Base-by-base conservation (phyloP, 2,797 vertebrate species). In the Nannoperca obscura region DNA sequence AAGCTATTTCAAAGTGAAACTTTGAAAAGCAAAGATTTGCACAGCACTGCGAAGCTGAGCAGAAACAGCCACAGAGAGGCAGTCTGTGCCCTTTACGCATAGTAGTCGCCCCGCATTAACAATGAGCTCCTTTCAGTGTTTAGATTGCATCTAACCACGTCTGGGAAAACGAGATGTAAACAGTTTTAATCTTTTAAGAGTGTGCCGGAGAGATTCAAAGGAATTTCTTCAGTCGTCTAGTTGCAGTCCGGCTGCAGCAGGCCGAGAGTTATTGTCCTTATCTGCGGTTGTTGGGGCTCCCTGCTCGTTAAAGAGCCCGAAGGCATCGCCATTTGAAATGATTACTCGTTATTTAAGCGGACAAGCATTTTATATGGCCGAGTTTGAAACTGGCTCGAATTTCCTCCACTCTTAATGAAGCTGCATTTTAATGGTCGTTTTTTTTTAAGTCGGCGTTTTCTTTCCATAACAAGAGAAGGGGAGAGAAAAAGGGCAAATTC, bases 121-220 rank as follows among this genome's bases (percentile, higher is more conserved):
- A 94, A 92, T 86, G 86, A 75, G 71, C n/a, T 60, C 80, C 84
- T 89, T 92, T 91, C 90, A 87, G 42, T 78, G 84, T 88, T 91
- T 80, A 84, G 93, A 95, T 95, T 88, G 76, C 80, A 94, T 94
- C 92, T 82, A 60, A 81, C 83, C 81, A 83, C 77, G 88, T 92
- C 92, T 93, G 91, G 91, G 86, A 88, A 93, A 93, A 78, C 65
- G 74, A 89, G 67, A 92, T 86, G 88, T 92, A 94, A 94, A 94
- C 91, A 93, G 62, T 88, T 80, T 86, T 60, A 85, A 90, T 90
- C 87, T 75, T 90, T 90, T 85, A 84, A 77, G 74, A 85, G 77
- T n/a, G 72, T 76, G 82, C 30, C 62, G 66, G 70, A 83, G 65
- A 79, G 81, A 82, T 84, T 91, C 75, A 89, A 81, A 90, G 80